Conservation (phyloP, 2,113 vertebrate species). For the Bothrops jararaca region DNA sequence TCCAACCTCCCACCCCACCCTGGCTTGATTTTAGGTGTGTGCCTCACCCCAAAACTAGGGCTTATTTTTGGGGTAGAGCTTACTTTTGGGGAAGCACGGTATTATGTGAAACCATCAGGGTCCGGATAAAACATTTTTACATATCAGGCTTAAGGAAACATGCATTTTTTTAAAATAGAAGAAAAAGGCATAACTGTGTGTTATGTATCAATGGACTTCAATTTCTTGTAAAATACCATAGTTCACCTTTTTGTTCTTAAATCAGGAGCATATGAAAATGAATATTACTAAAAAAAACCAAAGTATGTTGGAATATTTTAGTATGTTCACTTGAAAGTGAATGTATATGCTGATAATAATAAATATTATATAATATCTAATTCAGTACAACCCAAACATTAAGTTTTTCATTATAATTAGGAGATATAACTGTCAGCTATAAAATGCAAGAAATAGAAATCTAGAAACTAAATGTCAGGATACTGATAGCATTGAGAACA, state of each 20-base stretch:
- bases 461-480: slow-evolving; percentile 16
- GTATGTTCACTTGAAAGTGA: not conserved
- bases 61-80: no score
- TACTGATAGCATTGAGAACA: not conserved
- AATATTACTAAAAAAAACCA: slow-evolving; percentile 1
- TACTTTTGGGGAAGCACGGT: not conserved
- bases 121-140: not conserved
- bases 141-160: not conserved
- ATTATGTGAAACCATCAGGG: not conserved
- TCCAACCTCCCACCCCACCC: no score
- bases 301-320: not conserved
- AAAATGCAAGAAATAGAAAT: slow-evolving; percentile 15
- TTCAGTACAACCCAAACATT: not conserved
- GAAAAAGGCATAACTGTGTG: not conserved
- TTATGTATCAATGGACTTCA: not conserved
- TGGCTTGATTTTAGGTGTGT: no score
- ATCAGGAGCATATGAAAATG: not conserved
- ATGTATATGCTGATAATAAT: not conserved
- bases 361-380: not conserved
- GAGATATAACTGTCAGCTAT: slow-evolving; percentile 1
- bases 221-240: not conserved
- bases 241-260: not conserved
- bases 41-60: no score
- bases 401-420: slow-evolving; percentile 9
- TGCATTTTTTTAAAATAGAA: not conserved